Percentiles rank a stretch among this genome's conserved stretches.
phyloP scores from a whole-genome alignment of 2,888 invertebrate genomes.

The Lasiommata megera region DNA sequence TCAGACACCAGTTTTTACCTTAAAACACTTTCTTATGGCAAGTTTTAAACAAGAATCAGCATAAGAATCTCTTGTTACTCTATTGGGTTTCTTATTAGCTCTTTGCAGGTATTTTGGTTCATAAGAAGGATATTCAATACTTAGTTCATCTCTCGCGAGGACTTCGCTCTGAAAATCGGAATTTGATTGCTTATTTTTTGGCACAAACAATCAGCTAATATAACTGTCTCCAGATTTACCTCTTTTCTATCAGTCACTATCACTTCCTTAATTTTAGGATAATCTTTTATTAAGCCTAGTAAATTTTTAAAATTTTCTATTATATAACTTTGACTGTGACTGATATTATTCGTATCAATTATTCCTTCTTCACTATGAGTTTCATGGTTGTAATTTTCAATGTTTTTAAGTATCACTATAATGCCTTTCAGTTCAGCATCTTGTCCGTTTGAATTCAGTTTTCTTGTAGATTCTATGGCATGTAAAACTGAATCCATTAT shows the following conservation, averaged over 20 bases:
- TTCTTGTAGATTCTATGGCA: neutral
- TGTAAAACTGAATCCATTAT: neutral
- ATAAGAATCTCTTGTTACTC: constrained; percentile 44
- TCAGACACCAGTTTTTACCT: constrained; percentile 20
- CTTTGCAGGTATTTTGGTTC: neutral
- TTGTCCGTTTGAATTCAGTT: neutral
- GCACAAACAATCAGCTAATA: no score
- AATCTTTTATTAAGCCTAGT: neutral
- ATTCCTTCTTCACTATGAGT: neutral
- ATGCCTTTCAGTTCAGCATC: neutral
- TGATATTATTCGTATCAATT: neutral
- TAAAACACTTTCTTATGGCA: constrained; percentile 53
- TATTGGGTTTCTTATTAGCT: neutral
- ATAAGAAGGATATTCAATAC: neutral
- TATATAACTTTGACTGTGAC: neutral
- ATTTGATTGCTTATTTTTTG: neutral
- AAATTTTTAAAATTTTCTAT: neutral
- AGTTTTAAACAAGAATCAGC: constrained; percentile 54
- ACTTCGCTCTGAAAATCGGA: neutral
- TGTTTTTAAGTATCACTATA: neutral
- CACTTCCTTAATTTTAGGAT: neutral
- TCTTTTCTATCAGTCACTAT: neutral
- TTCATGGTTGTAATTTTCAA: neutral
- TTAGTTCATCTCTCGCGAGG: constrained; percentile 1
- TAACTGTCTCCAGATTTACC: neutral